Evolutionary conservation across 2,888 invertebrate genomes (phyloP).

Genomic region (Tetanocera ferruginea): DNA sequence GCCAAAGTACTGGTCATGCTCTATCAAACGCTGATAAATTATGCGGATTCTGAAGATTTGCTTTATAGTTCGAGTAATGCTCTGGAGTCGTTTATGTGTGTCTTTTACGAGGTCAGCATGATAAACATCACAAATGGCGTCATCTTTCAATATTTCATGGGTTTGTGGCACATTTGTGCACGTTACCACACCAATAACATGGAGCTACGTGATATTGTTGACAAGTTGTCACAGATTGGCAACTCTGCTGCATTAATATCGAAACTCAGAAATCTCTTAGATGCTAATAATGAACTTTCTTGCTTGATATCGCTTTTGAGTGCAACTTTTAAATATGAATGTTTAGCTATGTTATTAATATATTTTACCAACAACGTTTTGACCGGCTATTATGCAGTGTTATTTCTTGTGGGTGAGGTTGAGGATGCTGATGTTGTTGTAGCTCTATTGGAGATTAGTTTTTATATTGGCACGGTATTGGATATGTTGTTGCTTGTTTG

Average conservation of each 20-base stretch:
- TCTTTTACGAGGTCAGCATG: background rate
- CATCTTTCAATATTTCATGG: background rate
- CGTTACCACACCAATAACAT: background rate
- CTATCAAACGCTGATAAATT: background rate
- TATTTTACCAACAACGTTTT: background rate
- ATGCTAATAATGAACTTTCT: background rate
- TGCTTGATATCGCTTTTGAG: background rate
- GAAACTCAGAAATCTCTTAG: background rate
- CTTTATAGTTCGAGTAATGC: too few species aligned
- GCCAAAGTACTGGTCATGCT: background rate
- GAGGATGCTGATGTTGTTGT: too few species aligned
- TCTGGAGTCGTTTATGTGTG: background rate
- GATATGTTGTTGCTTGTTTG: conserved; percentile 7
- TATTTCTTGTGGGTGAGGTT: background rate
- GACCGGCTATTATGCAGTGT: background rate
- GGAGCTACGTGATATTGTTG: background rate
- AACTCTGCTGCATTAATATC: too few species aligned
- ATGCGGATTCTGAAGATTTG: background rate
- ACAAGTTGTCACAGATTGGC: too few species aligned
- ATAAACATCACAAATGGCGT: background rate
- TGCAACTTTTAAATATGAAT: background rate
- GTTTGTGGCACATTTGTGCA: background rate
- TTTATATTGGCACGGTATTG: background rate
- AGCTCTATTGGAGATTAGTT: background rate
- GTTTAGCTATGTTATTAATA: background rate